A percentile compares a stretch with the other conserved stretches of the same genome.
These are phyloP conservation scores for Spea bombifrons DNA, from an alignment of 2,113 vertebrate genomes.

Conservation along the genomic window DNA sequence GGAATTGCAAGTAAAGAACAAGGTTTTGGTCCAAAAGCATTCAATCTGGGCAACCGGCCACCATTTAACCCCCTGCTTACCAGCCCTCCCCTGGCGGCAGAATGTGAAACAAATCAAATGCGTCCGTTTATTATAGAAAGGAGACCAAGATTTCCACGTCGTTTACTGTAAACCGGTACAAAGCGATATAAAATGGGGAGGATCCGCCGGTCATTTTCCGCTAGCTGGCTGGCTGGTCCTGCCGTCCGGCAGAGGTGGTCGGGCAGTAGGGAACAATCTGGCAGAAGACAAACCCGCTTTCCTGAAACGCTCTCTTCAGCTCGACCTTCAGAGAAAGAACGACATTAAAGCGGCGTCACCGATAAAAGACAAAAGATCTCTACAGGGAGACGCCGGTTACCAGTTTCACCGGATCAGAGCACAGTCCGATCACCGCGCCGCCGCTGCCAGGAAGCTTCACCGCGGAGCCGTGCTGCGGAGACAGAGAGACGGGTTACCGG, in stretches of 20 bases:
- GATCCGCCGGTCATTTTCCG: neutral
- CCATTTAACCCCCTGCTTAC: too few species aligned
- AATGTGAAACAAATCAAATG: too few species aligned
- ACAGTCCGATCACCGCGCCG: slow-evolving; percentile 74
- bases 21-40: too few species aligned
- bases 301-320: slow-evolving; percentile 74
- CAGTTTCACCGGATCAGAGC: slow-evolving; percentile 63
- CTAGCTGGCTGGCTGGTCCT: neutral
- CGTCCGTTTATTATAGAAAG: too few species aligned
- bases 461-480: slow-evolving; percentile 70
- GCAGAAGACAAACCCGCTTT: slow-evolving; percentile 76
- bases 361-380: too few species aligned
- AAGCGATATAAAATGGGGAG: neutral
- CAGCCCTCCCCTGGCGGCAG: too few species aligned
- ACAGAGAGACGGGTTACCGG: neutral
- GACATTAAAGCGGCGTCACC: neutral
- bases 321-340: slow-evolving; percentile 64
- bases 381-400: slow-evolving; percentile 51
- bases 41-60: too few species aligned
- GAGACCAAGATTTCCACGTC: too few species aligned
- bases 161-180: too few species aligned
- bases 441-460: slow-evolving; percentile 78
- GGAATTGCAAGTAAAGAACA: too few species aligned
- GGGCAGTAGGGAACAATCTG: slow-evolving; percentile 65
- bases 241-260: slow-evolving; percentile 8